phyloP scores from a whole-genome alignment of 2,113 vertebrate species.

The Dicrurus megarhynchus region DNA sequence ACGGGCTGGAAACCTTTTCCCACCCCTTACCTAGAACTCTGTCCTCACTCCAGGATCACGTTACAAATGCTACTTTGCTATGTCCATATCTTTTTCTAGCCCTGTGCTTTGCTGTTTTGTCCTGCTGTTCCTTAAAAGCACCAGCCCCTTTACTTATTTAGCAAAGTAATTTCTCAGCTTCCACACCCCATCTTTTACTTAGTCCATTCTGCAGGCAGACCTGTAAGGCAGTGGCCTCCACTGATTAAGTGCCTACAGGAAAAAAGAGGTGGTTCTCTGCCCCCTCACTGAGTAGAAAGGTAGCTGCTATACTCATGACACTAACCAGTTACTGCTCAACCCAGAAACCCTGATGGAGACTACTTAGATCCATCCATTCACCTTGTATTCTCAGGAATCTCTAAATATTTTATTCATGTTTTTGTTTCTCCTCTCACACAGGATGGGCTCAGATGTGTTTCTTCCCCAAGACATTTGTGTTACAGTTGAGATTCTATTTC shows the following conservation, averaged over 20 bases:
- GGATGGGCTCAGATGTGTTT: neutral
- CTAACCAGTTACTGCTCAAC: neutral
- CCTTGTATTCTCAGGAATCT: neutral
- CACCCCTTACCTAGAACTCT: neutral
- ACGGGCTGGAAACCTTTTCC: neutral
- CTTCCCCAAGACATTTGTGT: accelerated
- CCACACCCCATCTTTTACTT: neutral
- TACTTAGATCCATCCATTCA: neutral
- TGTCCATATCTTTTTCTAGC: neutral
- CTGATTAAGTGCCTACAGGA: neutral
- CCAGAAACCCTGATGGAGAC: neutral
- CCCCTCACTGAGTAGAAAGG: neutral
- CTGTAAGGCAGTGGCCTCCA: neutral
- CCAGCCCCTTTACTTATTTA: neutral
- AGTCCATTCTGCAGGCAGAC: neutral
- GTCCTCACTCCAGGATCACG: neutral
- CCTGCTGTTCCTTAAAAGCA: neutral
- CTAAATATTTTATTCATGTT: neutral
- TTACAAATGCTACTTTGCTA: neutral
- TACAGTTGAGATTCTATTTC: neutral
- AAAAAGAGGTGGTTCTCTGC: neutral
- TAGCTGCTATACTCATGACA: neutral
- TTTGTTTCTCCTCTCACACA: neutral
- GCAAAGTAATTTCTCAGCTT: neutral
- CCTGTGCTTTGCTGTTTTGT: neutral